phyloP scores from a whole-genome alignment of 2,113 vertebrate genomes.

The Eretmochelys imbricata region DNA sequence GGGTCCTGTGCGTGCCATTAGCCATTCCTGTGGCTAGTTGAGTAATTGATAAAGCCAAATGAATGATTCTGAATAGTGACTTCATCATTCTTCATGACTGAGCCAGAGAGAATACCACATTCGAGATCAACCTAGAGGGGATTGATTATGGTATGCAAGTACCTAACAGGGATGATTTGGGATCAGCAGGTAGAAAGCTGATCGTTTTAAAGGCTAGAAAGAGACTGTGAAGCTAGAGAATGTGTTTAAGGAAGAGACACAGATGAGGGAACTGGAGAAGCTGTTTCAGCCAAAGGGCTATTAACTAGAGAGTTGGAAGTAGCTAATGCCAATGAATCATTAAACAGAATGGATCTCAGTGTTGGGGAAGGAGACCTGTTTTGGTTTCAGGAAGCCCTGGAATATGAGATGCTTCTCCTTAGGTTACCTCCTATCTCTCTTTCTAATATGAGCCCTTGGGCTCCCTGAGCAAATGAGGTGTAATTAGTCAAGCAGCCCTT shows the following conservation, averaged over 20 bases:
- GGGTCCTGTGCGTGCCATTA: slow-evolving; percentile 10
- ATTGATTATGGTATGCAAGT: not conserved
- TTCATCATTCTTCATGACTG: not conserved
- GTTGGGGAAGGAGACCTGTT: not conserved
- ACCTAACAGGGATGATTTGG: not conserved
- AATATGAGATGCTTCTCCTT: not conserved
- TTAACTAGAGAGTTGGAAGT: not conserved
- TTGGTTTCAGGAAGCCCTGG: not conserved
- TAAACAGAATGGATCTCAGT: not conserved
- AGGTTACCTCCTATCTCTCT: not conserved
- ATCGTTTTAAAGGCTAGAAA: slow-evolving; percentile 9
- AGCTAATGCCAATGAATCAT: not conserved
- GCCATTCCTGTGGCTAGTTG: not conserved
- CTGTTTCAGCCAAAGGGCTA: not conserved
- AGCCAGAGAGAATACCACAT: fast-evolving
- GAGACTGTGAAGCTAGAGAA: not conserved
- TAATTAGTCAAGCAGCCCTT: not conserved
- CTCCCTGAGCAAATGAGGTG: fast-evolving
- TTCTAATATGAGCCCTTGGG: not conserved
- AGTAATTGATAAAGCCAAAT: not conserved
- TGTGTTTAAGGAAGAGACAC: not conserved
- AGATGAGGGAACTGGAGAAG: not conserved
- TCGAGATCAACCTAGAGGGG: fast-evolving
- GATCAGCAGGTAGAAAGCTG: slow-evolving; percentile 41
- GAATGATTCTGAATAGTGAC: not conserved